Percentiles rank a stretch among this genome's conserved stretches.
Evolutionary conservation across 2,797 vertebrate species (phyloP).

Genomic region (Catamblyrhynchus diadema): DNA sequence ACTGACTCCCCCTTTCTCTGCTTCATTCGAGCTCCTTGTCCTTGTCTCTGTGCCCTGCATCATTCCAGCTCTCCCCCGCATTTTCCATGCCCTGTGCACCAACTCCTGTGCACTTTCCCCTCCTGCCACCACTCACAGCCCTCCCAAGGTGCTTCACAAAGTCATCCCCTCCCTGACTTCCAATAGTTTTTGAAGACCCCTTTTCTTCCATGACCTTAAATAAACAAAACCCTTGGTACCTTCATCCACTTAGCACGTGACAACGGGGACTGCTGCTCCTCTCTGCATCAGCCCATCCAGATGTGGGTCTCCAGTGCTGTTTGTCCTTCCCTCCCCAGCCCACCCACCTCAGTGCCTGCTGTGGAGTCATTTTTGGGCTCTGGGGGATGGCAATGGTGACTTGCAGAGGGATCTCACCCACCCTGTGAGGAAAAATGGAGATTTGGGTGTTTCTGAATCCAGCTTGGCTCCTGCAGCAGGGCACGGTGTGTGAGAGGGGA

Average conservation of each 20-base stretch:
- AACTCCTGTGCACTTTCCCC: background rate
- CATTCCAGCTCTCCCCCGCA: background rate
- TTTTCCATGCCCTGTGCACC: background rate
- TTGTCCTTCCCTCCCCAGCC: background rate
- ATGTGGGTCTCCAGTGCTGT: accelerated
- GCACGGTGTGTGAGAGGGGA: background rate
- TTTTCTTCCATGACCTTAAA: background rate
- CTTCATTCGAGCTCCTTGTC: slow-evolving; percentile 23
- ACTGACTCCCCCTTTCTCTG: background rate
- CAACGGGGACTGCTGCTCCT: background rate
- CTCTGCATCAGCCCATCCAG: background rate
- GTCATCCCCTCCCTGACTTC: background rate
- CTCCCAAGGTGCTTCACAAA: background rate
- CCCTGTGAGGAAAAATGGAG: accelerated
- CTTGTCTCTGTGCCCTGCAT: slow-evolving; percentile 33
- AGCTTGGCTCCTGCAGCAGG: background rate
- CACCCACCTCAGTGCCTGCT: background rate
- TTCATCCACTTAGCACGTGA: background rate
- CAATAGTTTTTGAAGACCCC: background rate
- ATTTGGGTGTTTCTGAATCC: background rate
- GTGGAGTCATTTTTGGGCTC: background rate
- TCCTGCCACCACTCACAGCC: background rate
- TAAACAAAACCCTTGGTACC: background rate
- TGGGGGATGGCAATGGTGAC: accelerated
- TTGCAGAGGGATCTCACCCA: background rate